These are phyloP conservation scores for Catamblyrhynchus diadema DNA, from an alignment of 2,797 vertebrate genomes.

Conservation along the genomic window DNA sequence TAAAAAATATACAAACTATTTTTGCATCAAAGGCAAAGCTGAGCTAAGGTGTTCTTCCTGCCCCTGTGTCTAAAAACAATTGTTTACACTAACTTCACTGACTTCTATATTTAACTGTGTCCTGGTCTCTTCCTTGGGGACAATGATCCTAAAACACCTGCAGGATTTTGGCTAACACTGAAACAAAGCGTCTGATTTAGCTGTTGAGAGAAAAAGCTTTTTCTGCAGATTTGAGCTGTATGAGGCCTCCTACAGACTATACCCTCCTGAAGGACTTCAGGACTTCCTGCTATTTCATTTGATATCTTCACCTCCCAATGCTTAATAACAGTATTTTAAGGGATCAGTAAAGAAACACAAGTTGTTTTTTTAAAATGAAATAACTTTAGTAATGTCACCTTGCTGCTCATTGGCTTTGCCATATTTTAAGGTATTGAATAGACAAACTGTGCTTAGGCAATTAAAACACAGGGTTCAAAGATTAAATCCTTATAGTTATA, in stretches of 20 bases:
- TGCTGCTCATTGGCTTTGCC: background rate
- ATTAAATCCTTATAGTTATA: background rate
- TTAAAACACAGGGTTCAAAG: background rate
- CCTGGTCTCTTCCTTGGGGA: background rate
- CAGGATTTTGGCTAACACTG: background rate
- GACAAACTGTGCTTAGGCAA: background rate
- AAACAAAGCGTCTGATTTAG: slow-evolving; percentile 12
- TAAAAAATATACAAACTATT: background rate
- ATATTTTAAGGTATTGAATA: background rate
- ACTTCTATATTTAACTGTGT: background rate
- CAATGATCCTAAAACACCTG: background rate
- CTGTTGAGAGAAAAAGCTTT: slow-evolving; percentile 44
- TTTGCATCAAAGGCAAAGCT: too few species aligned
- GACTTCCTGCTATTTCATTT: slow-evolving; percentile 41
- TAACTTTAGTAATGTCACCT: slow-evolving; percentile 61
- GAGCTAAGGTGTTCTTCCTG: background rate
- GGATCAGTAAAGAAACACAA: slow-evolving; percentile 8
- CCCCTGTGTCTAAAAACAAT: background rate
- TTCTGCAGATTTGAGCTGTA: background rate
- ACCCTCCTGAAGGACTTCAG: slow-evolving; percentile 21
- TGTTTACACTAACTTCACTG: background rate
- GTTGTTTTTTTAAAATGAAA: background rate
- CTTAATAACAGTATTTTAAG: slow-evolving; percentile 64
- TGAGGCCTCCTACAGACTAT: slow-evolving; percentile 14
- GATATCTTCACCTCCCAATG: slow-evolving; percentile 47